These are phyloP conservation scores for Crotophaga sulcirostris DNA, from an alignment of 2,113 vertebrate genomes.

Conservation along the genomic window DNA sequence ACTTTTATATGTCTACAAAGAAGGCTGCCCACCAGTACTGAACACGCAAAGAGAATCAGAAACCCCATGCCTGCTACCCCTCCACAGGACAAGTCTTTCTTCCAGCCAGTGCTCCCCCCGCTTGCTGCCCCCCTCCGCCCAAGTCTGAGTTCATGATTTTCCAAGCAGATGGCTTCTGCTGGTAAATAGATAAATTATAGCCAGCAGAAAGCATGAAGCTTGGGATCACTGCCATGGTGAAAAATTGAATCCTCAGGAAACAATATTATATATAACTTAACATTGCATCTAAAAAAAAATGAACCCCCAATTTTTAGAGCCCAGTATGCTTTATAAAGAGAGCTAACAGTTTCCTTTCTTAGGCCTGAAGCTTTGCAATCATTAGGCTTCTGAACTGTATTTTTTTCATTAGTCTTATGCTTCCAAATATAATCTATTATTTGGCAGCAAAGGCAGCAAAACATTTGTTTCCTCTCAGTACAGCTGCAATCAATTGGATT, in stretches of 20 bases:
- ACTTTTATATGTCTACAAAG: background rate
- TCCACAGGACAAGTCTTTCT: background rate
- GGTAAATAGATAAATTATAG: constrained; percentile 20
- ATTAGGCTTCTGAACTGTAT: constrained; percentile 52
- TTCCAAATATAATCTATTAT: constrained; percentile 75
- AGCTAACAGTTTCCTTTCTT: constrained; percentile 14
- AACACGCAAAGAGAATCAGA: background rate
- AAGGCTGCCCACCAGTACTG: background rate
- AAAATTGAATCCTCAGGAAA: constrained; percentile 15
- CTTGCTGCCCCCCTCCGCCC: background rate
- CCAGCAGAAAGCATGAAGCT: constrained; percentile 24
- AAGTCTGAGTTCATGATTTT: background rate
- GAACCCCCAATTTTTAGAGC: background rate
- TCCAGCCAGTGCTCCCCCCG: background rate
- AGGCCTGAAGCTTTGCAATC: constrained; percentile 55
- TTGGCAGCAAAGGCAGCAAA: constrained; percentile 69
- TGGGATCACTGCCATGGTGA: constrained; percentile 1
- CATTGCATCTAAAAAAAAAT: background rate
- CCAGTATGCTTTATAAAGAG: background rate
- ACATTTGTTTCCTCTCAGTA: constrained; percentile 65
- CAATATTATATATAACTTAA: constrained; percentile 18
- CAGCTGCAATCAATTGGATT: constrained; percentile 69
- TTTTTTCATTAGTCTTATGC: constrained; percentile 59
- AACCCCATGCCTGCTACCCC: background rate
- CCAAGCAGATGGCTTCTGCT: constrained; percentile 52